Conservation (phyloP, 2,888 invertebrate genomes). For the Tricholauxania praeusta region DNA sequence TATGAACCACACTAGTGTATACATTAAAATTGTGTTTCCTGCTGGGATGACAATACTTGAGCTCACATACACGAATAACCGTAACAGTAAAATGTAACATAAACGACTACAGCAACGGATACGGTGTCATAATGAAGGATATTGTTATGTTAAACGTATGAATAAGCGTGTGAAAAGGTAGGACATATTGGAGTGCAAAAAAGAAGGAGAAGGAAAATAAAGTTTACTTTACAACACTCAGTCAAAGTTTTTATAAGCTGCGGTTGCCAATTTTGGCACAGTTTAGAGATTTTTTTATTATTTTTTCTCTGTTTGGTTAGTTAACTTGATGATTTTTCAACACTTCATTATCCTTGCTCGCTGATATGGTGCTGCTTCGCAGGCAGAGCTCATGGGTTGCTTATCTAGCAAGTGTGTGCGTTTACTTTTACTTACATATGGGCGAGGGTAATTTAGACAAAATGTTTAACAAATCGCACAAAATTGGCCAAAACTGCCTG, state of each 20-base stretch:
- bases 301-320: background rate
- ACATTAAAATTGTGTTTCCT: background rate
- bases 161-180: background rate
- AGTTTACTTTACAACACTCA: constrained; percentile 10
- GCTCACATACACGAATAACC: background rate
- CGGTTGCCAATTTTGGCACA: constrained; percentile 39
- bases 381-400: constrained; percentile 20
- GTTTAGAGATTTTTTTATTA: constrained; percentile 32
- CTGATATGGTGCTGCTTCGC: background rate
- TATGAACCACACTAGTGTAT: too few relatives aligned
- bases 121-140: constrained; percentile 40
- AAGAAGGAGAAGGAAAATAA: background rate
- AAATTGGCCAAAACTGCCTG: constrained; percentile 40
- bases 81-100: constrained; percentile 19
- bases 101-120: constrained; percentile 29
- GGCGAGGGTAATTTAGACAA: constrained; percentile 45
- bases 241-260: constrained; percentile 15
- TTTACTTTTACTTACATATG: constrained; percentile 19
- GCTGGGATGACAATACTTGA: constrained; percentile 1
- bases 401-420: constrained; percentile 17
- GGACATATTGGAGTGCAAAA: background rate
- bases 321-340: constrained; percentile 35
- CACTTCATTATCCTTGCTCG: constrained; percentile 22
- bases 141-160: constrained; percentile 41
- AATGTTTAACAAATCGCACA: constrained; percentile 48